Evolutionary conservation across 2,113 vertebrate species (phyloP), one percentile per base, ranked within the genome.

Genomic region (Cricetomys ansorgei): DNA sequence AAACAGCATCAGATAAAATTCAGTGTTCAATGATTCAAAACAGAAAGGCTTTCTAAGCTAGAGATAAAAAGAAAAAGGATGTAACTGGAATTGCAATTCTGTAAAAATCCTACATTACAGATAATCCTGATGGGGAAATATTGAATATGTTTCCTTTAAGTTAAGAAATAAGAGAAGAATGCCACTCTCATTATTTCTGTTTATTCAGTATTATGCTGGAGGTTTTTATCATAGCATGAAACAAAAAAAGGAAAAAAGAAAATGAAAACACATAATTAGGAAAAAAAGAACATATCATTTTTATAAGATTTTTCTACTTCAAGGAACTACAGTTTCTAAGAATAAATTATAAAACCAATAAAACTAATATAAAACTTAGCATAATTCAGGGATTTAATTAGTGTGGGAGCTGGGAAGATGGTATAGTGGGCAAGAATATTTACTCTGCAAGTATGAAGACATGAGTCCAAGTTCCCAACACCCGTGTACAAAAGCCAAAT

Each of bases 191-290:
- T 75, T 94, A 55, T 40, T 89, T 62, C 34, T 70, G 3, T 92
- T 96, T 90, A 62, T 86, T 95, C 72, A 70, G 21, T 76, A 89
- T 80, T 89, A 40, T 75, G 9, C 34, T 84, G 64, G 92, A 77
- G 67, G 10, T 76, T 81, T n/a, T 86, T 72, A 65, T 88, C 31
- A 73, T 48, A 86, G 45, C 72, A 85, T 80, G 62, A 55, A 34
- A 84, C 69, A 15, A 27, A 85, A 55, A 80, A 94, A 34, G 92
- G 80, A 84, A 76, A 15, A 27, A 85, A 55, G 80, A 94, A 34
- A 94, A 86, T 89, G 23, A 91, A 67, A 75, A 94, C 16, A 89
- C 23, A 55, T 31, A 88, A 48, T 81, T 45, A 76, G 17, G 17
- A 80, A 73, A 86, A 27, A 72, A 69, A 84, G 15, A 73, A 94